Conservation (phyloP, 2,113 vertebrate species). For the Piprites chloris region DNA sequence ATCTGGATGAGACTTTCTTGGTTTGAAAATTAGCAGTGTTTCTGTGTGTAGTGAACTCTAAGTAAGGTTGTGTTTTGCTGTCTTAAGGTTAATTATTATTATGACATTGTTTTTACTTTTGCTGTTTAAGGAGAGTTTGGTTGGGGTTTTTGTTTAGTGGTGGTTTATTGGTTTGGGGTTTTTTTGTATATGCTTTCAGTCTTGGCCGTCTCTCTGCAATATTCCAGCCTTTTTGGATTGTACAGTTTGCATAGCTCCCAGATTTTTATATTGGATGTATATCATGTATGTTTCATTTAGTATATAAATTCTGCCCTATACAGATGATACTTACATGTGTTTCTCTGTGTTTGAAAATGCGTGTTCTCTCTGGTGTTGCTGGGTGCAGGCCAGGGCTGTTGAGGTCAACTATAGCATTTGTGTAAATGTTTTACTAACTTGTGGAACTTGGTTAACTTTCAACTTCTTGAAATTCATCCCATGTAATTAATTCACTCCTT, state of each 20-base stretch:
- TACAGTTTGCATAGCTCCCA: neutral
- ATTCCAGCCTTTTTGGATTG: neutral
- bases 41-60: neutral
- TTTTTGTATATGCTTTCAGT: neutral
- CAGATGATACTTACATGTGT: neutral
- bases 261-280: neutral
- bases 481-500: neutral
- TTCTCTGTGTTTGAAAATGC: neutral
- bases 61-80: neutral
- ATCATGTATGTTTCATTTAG: neutral
- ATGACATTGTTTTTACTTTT: neutral
- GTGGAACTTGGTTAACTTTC: neutral
- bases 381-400: neutral
- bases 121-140: neutral
- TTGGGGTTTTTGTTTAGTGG: neutral
- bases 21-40: neutral
- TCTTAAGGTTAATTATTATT: neutral
- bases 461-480: neutral
- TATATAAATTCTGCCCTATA: neutral
- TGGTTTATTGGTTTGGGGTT: no score
- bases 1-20: neutral
- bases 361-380: neutral
- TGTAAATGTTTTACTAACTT: slow-evolving; percentile 53
- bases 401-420: neutral
- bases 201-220: neutral